Evolutionary conservation across 2,797 vertebrate species (phyloP), one percentile per base, ranked within the genome.

Genomic region (Capromys pilorides): DNA sequence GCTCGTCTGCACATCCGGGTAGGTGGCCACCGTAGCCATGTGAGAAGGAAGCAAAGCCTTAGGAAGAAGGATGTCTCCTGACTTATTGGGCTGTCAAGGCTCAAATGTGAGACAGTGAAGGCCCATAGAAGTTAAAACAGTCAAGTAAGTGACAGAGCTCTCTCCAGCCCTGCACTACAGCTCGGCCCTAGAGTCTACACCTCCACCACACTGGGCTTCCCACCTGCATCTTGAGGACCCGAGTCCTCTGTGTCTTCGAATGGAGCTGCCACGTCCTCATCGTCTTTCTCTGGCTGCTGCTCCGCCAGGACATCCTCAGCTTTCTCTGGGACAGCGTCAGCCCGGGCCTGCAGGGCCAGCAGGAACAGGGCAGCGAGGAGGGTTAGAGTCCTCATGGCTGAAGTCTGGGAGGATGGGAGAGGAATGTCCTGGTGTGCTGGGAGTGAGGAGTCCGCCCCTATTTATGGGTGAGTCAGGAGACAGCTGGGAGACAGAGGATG

Each of bases 401-500:
- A 19, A 0, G 54, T 94, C 26, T 18, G 45, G 28, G 39, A 54
- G 64, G 10, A 24, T 8, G 18, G 18, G n/a, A n/a, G 36, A 49
- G 1, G 28, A 49, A 22, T 31, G 69, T n/a, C 18, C 12, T 2
- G 19, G 36, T 78, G 18, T 89, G 28, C 16, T 28, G 14, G 22
- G 18, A 66, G 14, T 1, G 26, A 78, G 49, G 41, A 36, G 33
- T 18, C 24, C 2, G 62, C 45, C 31, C 6, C 64, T 11, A 18
- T 67, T 69, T 77, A 28, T 36, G 57, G 16, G 39, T 18, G 11
- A 2, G n/a, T 2, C 1, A 8, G 69, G 85, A 28, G 83, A 13
- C n/a, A 64, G 41, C 28, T 45, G 13, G 24, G 22, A 14, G 57
- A 33, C 7, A 0, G 0, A 22, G 0, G 0, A 6, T 8, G 0